Percentiles rank a stretch among this genome's conserved stretches.
Evolutionary conservation across 2,888 invertebrate species (phyloP).

Genomic region (Hoplodrina ambigua): DNA sequence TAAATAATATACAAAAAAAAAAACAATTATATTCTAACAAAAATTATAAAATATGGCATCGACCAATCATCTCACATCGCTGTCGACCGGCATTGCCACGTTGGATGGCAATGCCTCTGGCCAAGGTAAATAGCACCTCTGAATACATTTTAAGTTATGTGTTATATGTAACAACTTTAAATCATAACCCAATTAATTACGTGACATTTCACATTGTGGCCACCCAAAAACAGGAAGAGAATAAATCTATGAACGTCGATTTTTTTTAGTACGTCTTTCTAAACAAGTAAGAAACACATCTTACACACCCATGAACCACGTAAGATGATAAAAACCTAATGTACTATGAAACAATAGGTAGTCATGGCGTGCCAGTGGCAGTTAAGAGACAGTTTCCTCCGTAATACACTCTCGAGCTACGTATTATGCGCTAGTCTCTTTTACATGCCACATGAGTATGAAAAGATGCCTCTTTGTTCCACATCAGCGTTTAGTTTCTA

Average conservation of each 20-base stretch:
- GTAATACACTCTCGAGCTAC: constrained; percentile 56
- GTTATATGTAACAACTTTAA: too few relatives aligned
- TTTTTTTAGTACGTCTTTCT: not conserved
- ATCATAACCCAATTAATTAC: too few relatives aligned
- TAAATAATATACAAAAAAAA: too few relatives aligned
- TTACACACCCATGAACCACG: constrained; percentile 1
- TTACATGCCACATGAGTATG: constrained; percentile 50
- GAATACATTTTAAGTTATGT: too few relatives aligned
- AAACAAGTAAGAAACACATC: not conserved
- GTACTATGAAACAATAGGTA: constrained; percentile 52
- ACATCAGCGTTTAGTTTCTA: constrained; percentile 53
- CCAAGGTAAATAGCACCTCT: too few relatives aligned
- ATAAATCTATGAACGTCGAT: not conserved
- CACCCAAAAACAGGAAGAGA: not conserved
- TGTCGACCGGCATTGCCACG: too few relatives aligned
- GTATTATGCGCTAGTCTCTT: constrained; percentile 59
- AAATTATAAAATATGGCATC: too few relatives aligned
- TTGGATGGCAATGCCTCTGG: too few relatives aligned
- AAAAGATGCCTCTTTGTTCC: constrained; percentile 60
- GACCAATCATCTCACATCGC: too few relatives aligned
- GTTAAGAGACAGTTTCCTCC: constrained; percentile 66
- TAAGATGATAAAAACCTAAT: constrained; percentile 34
- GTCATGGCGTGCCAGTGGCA: constrained; percentile 45
- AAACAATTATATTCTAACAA: too few relatives aligned
- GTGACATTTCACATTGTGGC: too few relatives aligned